phyloP scores from a whole-genome alignment of 2,797 vertebrate genomes.

The Ispidina picta region DNA sequence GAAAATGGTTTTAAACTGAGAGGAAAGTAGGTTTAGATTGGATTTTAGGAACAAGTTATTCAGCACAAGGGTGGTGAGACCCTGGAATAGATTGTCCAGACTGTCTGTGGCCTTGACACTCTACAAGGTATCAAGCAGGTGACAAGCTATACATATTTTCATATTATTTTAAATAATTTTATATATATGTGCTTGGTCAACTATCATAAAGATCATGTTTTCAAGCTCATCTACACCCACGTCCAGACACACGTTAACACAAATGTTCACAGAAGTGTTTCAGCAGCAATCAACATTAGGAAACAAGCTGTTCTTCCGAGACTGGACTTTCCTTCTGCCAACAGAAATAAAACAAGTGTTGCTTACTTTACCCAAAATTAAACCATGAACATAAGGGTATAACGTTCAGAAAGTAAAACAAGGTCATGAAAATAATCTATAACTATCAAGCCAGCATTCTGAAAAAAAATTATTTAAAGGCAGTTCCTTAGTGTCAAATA shows the following conservation, averaged over 20 bases:
- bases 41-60: too few relatives aligned
- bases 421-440: neutral
- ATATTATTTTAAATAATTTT: too few relatives aligned
- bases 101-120: too few relatives aligned
- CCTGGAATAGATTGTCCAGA: too few relatives aligned
- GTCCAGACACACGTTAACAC: neutral
- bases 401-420: constrained; percentile 19
- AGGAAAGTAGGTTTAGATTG: too few relatives aligned
- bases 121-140: too few relatives aligned
- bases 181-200: neutral
- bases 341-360: neutral
- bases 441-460: neutral
- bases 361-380: neutral
- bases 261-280: neutral
- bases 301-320: neutral
- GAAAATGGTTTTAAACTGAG: too few relatives aligned
- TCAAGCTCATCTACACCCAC: neutral
- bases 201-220: neutral
- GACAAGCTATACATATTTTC: too few relatives aligned
- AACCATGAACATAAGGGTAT: neutral
- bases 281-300: neutral
- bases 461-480: neutral
- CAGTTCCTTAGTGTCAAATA: neutral
- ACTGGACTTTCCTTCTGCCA: neutral
- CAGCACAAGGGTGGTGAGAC: too few relatives aligned